Conservation (phyloP, 92 coral and sea anemone species). For the Umimayanthus chanpuru region DNA sequence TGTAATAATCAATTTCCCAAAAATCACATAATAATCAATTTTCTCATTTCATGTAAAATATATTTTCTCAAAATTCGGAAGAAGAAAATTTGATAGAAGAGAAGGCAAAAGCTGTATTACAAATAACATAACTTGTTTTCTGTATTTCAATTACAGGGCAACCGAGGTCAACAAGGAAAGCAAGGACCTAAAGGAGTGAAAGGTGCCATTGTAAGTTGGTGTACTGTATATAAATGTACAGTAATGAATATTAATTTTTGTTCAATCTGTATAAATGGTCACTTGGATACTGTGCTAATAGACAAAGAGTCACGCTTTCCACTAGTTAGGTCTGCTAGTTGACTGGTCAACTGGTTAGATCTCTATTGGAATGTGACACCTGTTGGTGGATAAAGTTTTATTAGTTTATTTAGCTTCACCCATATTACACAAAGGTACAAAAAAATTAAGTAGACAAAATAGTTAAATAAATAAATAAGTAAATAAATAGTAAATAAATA, state of each 20-base stretch:
- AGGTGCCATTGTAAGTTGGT: conserved; percentile 6
- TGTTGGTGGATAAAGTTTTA: neutral
- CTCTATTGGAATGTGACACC: neutral
- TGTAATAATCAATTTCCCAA: too few relatives aligned
- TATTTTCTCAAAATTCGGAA: too few relatives aligned
- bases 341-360: neutral
- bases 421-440: too few relatives aligned
- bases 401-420: too few relatives aligned
- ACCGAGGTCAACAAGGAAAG: neutral
- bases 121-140: neutral
- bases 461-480: too few relatives aligned
- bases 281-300: too few relatives aligned
- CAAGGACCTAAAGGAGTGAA: neutral
- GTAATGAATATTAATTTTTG: neutral
- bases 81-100: neutral
- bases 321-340: neutral
- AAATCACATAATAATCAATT: too few relatives aligned
- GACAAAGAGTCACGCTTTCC: too few relatives aligned
- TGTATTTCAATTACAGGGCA: neutral
- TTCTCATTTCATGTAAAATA: too few relatives aligned
- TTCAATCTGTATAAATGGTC: too few relatives aligned
- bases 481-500: too few relatives aligned
- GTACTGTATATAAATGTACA: neutral
- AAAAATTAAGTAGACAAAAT: too few relatives aligned
- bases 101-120: neutral